Evolutionary conservation across 1,140 invertebrate species (phyloP).

Genomic region (Danaus plexippus): DNA sequence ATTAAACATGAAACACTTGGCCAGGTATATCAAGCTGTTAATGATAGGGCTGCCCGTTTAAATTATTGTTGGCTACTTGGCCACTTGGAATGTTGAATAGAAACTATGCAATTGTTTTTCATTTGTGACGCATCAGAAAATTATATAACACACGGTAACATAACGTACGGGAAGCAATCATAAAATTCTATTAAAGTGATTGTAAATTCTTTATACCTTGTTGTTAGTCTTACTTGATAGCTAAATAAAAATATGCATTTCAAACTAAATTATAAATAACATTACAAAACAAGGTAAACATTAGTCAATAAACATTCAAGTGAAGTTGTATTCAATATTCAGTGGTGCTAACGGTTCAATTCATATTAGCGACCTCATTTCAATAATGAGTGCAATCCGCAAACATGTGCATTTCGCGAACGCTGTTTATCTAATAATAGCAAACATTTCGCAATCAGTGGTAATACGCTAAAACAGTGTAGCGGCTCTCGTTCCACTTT

Average conservation of each 20-base stretch:
- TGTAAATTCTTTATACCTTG: too few relatives aligned
- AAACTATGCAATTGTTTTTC: neutral
- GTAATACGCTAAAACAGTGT: slow-evolving; percentile 29
- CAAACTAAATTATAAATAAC: too few relatives aligned
- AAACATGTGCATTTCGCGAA: slow-evolving; percentile 42
- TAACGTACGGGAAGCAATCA: too few relatives aligned
- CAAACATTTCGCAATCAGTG: slow-evolving; percentile 50
- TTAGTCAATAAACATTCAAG: too few relatives aligned
- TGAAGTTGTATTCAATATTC: too few relatives aligned
- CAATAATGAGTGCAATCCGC: slow-evolving; percentile 52
- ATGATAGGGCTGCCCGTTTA: slow-evolving; percentile 30
- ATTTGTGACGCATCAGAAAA: slow-evolving; percentile 1
- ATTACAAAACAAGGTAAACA: too few relatives aligned
- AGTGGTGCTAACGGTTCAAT: slow-evolving; percentile 13
- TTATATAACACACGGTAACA: too few relatives aligned
- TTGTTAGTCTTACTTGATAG: too few relatives aligned
- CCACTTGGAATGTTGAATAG: neutral
- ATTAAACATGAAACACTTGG: slow-evolving; percentile 60
- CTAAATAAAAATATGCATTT: too few relatives aligned
- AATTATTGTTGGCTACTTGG: slow-evolving; percentile 23
- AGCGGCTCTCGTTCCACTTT: slow-evolving; percentile 14
- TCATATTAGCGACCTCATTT: slow-evolving; percentile 46
- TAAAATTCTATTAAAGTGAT: too few relatives aligned
- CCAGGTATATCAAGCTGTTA: slow-evolving; percentile 37
- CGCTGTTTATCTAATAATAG: slow-evolving; percentile 48